phyloP scores from a whole-genome alignment of 2,113 vertebrate species.

The Capra hircus region DNA sequence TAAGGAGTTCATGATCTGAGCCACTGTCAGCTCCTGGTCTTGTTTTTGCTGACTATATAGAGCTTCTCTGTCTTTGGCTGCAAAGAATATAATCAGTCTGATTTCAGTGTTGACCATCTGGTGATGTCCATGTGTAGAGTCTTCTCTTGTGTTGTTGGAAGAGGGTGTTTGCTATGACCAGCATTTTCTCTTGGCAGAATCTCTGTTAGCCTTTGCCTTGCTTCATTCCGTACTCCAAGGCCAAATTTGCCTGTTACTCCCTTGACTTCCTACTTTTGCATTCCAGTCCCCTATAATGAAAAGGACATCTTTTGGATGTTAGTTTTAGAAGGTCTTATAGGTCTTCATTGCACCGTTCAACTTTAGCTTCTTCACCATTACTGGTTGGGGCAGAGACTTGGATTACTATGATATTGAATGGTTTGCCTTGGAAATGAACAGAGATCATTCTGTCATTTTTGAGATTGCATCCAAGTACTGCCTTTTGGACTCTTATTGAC shows the following conservation, averaged over 20 bases:
- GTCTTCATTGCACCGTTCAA: background rate
- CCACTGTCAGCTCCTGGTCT: background rate
- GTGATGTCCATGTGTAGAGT: background rate
- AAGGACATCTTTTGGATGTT: background rate
- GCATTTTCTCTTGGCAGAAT: background rate
- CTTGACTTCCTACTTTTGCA: background rate
- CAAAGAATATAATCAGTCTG: background rate
- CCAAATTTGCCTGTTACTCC: background rate
- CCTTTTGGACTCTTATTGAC: background rate
- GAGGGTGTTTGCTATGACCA: background rate
- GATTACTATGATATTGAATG: background rate
- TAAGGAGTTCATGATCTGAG: background rate
- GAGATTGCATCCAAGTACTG: background rate
- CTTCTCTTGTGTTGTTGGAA: background rate
- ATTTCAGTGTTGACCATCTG: background rate
- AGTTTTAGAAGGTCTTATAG: background rate
- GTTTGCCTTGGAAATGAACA: background rate
- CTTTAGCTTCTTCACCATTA: background rate
- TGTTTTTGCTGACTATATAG: background rate
- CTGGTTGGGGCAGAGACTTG: background rate
- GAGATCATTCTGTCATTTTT: background rate
- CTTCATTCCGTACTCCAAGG: background rate
- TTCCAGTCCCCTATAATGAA: background rate
- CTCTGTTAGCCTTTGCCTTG: background rate
- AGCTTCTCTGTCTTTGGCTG: background rate